phyloP scores from a whole-genome alignment of 2,113 vertebrate genomes.

The Cephalopholis sonnerati region DNA sequence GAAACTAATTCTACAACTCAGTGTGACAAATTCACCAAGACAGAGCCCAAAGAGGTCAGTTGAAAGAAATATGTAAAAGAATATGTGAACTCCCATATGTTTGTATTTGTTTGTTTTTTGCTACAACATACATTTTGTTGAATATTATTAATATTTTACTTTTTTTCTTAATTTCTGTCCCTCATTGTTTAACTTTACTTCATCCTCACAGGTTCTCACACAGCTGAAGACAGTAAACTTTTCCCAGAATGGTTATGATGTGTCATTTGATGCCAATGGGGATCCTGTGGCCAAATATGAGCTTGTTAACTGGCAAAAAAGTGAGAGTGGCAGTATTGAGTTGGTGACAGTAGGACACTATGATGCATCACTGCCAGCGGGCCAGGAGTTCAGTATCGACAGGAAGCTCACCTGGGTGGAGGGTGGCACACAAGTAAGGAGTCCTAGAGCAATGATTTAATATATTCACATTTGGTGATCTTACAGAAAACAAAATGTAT shows the following conservation, averaged over 20 bases:
- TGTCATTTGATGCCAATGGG: conserved; percentile 79
- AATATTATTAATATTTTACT: not conserved
- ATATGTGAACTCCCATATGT: rapidly evolving
- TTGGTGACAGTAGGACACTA: conserved; percentile 75
- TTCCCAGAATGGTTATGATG: conserved; percentile 69
- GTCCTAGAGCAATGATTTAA: not conserved
- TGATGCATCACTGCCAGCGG: conserved; percentile 70
- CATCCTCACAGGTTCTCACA: conserved; percentile 62
- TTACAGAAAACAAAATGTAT: too few species aligned
- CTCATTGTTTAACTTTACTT: not conserved
- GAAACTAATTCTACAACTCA: too few species aligned
- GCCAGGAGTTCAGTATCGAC: conserved; percentile 66
- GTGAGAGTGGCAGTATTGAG: conserved; percentile 46
- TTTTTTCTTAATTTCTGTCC: not conserved
- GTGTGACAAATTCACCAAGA: not conserved
- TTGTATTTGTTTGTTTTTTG: rapidly evolving
- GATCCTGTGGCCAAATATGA: conserved; percentile 79
- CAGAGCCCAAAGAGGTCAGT: conserved; percentile 71
- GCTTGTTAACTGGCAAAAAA: conserved; percentile 79
- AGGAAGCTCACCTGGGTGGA: conserved; percentile 72
- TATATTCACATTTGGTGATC: too few species aligned
- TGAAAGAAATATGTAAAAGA: not conserved
- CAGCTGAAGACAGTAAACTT: conserved; percentile 76
- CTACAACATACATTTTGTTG: not conserved
- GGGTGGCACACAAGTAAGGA: conserved; percentile 56